Base-by-base conservation (phyloP, 1,140 invertebrate species). In the Rhizoglyphus robini region DNA sequence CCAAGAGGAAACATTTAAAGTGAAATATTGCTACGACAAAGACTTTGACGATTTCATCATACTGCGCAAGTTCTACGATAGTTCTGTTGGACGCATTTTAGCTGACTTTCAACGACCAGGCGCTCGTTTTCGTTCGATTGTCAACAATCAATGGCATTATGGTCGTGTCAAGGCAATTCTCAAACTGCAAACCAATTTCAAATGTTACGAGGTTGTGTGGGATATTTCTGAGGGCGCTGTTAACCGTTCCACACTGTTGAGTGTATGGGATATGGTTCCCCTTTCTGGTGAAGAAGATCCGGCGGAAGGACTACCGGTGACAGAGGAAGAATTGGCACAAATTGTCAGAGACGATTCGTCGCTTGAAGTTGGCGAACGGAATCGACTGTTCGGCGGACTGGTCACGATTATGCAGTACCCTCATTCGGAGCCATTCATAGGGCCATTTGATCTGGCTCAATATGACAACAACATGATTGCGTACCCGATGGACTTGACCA, bases 21-120 rank as follows among this genome's bases (percentile, higher is more conserved):
- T 90, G 30, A 90, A 89, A 73, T 97, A 96, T 75, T 94, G 98
- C 77, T 94, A 99, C 77, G 91, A 97, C 85, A 83, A 90, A 2
- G 90, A 94, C 78, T 91, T 97, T 0, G 82, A 96, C 49, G 95
- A 99, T 77, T 98, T 98, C 77, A 78, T 98, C 18, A 89, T 98
- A n/a, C 78, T 97, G 51, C 83, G 86, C 59, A 91, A 96, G 75
- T 87, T 85, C 51, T 97, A 90, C 76, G 88, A 94, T 65, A 81
- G 82, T 36, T 89, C 89, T 0, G 82, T 88, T 54, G 79, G 81
- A 25, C 80, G 88, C 58, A 83, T 84, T 69, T n/a, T n/a, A n/a
- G n/a, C n/a, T n/a, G n/a, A n/a, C n/a, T n/a, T n/a, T n/a, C 96
- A 91, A 91, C 78, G 78, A 71, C 69, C 73, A 70, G 78, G 78